Evolutionary conservation across 2,113 vertebrate species (phyloP).

Genomic region (Silurus glanis): DNA sequence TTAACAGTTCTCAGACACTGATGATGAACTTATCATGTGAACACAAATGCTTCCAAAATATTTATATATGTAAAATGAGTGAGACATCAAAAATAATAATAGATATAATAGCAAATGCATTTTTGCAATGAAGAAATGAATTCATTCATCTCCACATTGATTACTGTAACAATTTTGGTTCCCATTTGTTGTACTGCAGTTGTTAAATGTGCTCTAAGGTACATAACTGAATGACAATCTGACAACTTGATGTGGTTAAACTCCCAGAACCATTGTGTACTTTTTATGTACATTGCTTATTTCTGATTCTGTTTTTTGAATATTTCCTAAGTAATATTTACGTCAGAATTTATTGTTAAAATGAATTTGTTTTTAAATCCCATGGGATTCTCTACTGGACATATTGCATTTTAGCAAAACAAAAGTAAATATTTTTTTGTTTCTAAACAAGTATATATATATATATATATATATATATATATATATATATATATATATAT

Average conservation of each 20-base stretch:
- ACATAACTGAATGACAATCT: not conserved
- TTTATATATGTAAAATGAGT: not conserved
- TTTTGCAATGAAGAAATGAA: not conserved
- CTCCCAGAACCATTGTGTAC: not conserved
- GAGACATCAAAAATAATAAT: not conserved
- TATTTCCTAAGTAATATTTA: not conserved
- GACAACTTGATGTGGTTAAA: not conserved
- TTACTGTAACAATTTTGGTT: not conserved
- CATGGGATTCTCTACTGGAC: not conserved
- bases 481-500: not conserved
- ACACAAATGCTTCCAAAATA: not conserved
- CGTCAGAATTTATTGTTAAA: not conserved
- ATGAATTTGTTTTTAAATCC: not conserved
- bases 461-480: not conserved
- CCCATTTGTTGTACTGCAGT: not conserved
- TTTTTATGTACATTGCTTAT: not conserved
- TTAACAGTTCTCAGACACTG: not conserved
- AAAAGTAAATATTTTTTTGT: not conserved
- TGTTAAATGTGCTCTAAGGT: not conserved
- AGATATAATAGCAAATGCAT: too few species aligned
- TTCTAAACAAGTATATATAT: not conserved
- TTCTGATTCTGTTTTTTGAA: not conserved
- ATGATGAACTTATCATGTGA: constrained; percentile 9
- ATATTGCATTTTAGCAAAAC: constrained; percentile 1
- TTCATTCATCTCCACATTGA: not conserved